phyloP scores from a whole-genome alignment of 2,888 invertebrate genomes.

The Luffia ferchaultella region DNA sequence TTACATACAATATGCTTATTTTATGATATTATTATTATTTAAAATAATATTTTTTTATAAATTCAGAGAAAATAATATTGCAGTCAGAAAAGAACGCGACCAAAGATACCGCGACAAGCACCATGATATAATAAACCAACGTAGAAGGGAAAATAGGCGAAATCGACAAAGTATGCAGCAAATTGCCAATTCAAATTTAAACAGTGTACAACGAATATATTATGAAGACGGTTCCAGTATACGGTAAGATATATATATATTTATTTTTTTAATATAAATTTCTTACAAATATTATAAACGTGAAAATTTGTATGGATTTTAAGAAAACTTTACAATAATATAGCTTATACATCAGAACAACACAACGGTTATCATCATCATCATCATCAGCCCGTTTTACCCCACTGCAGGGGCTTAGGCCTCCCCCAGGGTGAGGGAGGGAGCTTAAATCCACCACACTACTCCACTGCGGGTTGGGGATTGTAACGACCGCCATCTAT shows the following conservation, averaged over 20 bases:
- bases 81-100: neutral
- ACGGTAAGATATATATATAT: neutral
- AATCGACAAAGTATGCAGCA: neutral
- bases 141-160: neutral
- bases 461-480: too few relatives aligned
- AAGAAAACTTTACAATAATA: too few relatives aligned
- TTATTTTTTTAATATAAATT: neutral
- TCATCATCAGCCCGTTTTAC: too few relatives aligned
- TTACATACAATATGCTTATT: neutral
- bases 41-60: neutral
- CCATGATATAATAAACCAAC: neutral
- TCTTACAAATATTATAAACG: too few relatives aligned
- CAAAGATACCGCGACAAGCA: neutral
- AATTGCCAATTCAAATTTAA: neutral
- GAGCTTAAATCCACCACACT: too few relatives aligned
- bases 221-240: neutral
- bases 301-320: too few relatives aligned
- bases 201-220: neutral
- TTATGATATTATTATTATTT: neutral
- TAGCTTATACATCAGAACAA: too few relatives aligned
- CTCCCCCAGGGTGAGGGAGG: too few relatives aligned
- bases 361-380: too few relatives aligned
- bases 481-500: too few relatives aligned
- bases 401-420: too few relatives aligned
- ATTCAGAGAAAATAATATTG: neutral